phyloP scores from a whole-genome alignment of 2,888 invertebrate genomes.

The Scaptomyza cyrtandrae region DNA sequence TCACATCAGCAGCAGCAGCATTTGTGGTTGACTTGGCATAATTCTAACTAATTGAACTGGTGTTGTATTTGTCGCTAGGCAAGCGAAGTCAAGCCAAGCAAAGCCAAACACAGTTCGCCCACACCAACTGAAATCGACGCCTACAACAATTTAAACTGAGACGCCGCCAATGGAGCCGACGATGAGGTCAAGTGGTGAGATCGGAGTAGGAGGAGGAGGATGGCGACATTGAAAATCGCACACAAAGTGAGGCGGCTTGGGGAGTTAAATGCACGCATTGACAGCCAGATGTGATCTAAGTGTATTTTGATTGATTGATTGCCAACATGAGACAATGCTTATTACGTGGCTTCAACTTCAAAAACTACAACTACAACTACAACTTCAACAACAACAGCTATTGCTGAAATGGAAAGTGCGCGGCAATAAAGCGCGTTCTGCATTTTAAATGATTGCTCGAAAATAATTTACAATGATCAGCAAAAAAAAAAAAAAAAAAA shows the following conservation, averaged over 20 bases:
- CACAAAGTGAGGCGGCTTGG: background rate
- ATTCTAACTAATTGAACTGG: slow-evolving; percentile 72
- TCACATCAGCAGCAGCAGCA: slow-evolving; percentile 10
- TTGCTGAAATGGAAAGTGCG: slow-evolving; percentile 46
- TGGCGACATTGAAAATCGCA: slow-evolving; percentile 66
- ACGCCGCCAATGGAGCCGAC: slow-evolving; percentile 19
- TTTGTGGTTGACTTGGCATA: slow-evolving; percentile 46
- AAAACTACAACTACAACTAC: background rate
- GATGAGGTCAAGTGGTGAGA: slow-evolving; percentile 52
- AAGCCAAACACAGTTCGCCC: slow-evolving; percentile 50
- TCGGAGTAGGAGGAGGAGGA: slow-evolving; percentile 35
- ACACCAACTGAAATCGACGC: slow-evolving; percentile 44
- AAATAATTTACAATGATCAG: slow-evolving; percentile 31
- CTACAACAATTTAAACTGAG: slow-evolving; percentile 33
- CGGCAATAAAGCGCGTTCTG: slow-evolving; percentile 50
- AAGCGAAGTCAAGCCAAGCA: slow-evolving; percentile 13
- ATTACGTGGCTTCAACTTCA: slow-evolving; percentile 36
- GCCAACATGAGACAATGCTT: slow-evolving; percentile 24
- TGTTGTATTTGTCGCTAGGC: slow-evolving; percentile 9
- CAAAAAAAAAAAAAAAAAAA: slow-evolving; percentile 36
- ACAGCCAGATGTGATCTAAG: slow-evolving; percentile 48
- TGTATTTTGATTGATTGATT: slow-evolving; percentile 35
- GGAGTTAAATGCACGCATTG: slow-evolving; percentile 29
- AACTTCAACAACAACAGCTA: too few relatives aligned
- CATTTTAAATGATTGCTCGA: slow-evolving; percentile 57